Evolutionary conservation across 1,140 invertebrate species (phyloP).

Genomic region (Papilio machaon): DNA sequence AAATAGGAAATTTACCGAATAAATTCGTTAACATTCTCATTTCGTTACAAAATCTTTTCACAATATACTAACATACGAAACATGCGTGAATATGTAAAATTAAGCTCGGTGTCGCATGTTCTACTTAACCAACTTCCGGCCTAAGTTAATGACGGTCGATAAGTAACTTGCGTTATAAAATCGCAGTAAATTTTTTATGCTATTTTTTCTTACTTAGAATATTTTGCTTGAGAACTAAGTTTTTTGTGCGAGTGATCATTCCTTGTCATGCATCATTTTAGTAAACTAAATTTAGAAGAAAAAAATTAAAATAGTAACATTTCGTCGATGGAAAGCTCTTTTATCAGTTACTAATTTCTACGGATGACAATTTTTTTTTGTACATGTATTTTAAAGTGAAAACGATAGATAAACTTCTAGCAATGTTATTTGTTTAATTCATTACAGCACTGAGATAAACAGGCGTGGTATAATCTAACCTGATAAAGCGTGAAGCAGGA

Average conservation of each 20-base stretch:
- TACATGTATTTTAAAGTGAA: no score
- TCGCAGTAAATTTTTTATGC: constrained; percentile 2
- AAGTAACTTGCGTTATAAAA: constrained; percentile 25
- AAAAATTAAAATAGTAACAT: background rate
- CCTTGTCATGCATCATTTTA: background rate
- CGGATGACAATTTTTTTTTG: no score
- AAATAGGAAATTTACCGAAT: background rate
- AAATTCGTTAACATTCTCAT: background rate
- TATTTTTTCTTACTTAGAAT: background rate
- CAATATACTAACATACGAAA: background rate
- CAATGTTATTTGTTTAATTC: background rate
- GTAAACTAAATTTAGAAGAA: background rate
- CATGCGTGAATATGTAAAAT: constrained; percentile 23
- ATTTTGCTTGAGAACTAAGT: background rate
- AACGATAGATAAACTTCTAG: no score
- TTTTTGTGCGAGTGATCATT: background rate
- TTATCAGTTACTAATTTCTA: no score
- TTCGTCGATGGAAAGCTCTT: no score
- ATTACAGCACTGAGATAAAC: background rate
- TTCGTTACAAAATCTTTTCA: background rate
- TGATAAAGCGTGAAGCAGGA: constrained; percentile 22
- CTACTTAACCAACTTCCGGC: constrained; percentile 11
- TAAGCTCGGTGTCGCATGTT: constrained; percentile 12
- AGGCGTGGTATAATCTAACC: background rate
- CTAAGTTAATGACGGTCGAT: constrained; percentile 7